Evolutionary conservation across 2,797 vertebrate species (phyloP), one percentile per base, ranked within the genome.

Genomic region (Crenuchus spilurus): DNA sequence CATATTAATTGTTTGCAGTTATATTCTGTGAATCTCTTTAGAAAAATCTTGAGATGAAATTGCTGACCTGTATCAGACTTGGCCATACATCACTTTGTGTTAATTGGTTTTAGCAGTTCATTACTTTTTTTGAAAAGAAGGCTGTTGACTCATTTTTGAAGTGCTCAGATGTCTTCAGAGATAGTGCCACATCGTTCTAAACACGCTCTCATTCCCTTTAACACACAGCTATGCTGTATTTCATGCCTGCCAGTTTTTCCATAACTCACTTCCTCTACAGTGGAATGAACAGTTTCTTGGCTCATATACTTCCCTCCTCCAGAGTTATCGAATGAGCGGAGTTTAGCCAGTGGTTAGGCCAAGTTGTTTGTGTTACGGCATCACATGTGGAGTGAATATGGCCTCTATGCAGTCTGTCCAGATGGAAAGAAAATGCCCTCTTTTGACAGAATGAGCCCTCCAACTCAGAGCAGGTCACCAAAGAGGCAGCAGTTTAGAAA

Each of bases 381-480:
- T 14, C 42, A 44, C 44, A 77, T 68, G 70, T 73, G 70, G 37
- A 55, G 62, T 22, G 46, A 2, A 60, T 55, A 68, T 68, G 70
- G 8, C 57, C 39, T 24, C 39, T 20, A 22, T 62, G 33, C 64
- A 46, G 22, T 49, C 20, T 49, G 55, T 71, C 41, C 30, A 16
- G 20, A 49, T 37, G 30, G 55, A n/a, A 16, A 64, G 30, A 54
- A 52, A 54, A 54, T 55, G 37, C 41, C 33, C 30, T 37, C 57
- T 20, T 72, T 67, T 73, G 70, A 73, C 54, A 14, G 22, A 63
- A 62, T 9, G 44, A 13, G 39, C 48, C 28, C 46, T 63, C 62
- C 63, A 20, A 28, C 39, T 33, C 51, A 28, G 63, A 67, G 63
- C 28, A n/a, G 33, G 44, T 61, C 20, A 61, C 11, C 51, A 64